Evolutionary conservation across 2,888 invertebrate genomes (phyloP).

Genomic region (Isoperla grammatica): DNA sequence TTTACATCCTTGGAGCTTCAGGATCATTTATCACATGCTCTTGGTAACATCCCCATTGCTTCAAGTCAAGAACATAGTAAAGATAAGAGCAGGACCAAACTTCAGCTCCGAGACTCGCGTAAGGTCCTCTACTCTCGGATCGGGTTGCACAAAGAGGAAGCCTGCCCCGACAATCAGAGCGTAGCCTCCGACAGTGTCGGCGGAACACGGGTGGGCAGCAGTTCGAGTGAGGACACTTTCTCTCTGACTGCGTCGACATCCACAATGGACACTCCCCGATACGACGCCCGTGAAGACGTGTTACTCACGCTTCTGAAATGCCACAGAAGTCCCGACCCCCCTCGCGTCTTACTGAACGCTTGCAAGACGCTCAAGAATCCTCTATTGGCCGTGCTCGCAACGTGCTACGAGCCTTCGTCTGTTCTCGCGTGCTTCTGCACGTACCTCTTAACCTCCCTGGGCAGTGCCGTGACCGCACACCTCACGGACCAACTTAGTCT

Average conservation of each 20-base stretch:
- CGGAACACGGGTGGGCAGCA: conserved; percentile 10
- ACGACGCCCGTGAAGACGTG: neutral
- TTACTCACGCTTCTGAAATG: conserved; percentile 42
- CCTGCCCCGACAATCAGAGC: conserved; percentile 1
- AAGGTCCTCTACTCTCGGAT: conserved; percentile 6
- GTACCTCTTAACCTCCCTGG: conserved; percentile 44
- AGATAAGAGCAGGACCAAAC: neutral
- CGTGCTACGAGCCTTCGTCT: conserved; percentile 64
- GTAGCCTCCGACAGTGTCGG: neutral
- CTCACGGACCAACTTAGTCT: neutral
- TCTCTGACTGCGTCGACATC: conserved; percentile 1
- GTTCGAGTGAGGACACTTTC: conserved; percentile 21
- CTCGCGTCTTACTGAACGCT: conserved; percentile 56
- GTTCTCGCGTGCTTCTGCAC: conserved; percentile 56
- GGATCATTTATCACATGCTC: conserved; percentile 49
- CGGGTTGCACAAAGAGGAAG: conserved; percentile 7
- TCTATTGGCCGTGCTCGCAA: conserved; percentile 58
- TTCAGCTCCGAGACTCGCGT: neutral
- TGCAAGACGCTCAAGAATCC: conserved; percentile 55
- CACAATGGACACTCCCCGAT: neutral
- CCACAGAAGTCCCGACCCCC: conserved; percentile 53
- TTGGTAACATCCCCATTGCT: conserved; percentile 8
- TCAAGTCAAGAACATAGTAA: neutral
- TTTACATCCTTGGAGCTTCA: conserved; percentile 53
- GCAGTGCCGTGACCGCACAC: neutral